Evolutionary conservation across 2,888 invertebrate species (phyloP), one percentile per base, ranked within the genome.

Genomic region (Scrobipalpa costella): DNA sequence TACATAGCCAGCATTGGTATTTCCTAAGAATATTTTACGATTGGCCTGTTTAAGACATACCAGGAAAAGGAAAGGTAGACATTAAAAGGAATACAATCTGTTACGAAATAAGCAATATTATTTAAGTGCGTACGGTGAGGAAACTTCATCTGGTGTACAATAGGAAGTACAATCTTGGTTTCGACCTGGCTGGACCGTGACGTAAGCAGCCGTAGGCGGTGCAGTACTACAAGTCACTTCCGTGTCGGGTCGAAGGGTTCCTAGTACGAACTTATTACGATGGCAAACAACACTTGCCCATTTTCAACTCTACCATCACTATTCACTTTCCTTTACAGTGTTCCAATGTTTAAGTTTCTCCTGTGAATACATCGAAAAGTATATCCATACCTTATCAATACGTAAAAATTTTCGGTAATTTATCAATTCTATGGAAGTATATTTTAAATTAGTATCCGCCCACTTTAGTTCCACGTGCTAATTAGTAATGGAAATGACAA

Each of bases 91-190:
- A 33, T 9, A 33, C 33, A 55, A 55, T 55, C 27, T 33, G 27
- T 55, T 55, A 55, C 6, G 52, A 55, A 33, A 27, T 55, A 55
- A 13, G 57, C 15, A 57, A 57, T 57, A 36, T 36, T 36, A 36
- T 36, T 57, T 57, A n/a, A 34, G 36, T 36, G 9, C n/a, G 57
- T 36, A 57, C 49, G 19, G 19, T 36, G 61, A n/a, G 36, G 49
- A 33, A 62, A 57, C 62, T 47, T 44, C 57, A 40, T 47, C 57
- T 57, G 19, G 52, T 33, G 47, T 69, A 70, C 71, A 79, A 73
- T 78, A 81, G 82, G 82, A 81, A 82, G 78, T 76, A 75, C 72
- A 72, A 76, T 66, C 63, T 74, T 68, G 74, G 72, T 77, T 80
- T 77, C 72, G 73, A 75, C 72, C 73, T 71, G 8, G 17, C 8